Percentiles rank a stretch among this genome's conserved stretches.
phyloP scores from a whole-genome alignment of 2,113 vertebrate genomes.

The Morone saxatilis region DNA sequence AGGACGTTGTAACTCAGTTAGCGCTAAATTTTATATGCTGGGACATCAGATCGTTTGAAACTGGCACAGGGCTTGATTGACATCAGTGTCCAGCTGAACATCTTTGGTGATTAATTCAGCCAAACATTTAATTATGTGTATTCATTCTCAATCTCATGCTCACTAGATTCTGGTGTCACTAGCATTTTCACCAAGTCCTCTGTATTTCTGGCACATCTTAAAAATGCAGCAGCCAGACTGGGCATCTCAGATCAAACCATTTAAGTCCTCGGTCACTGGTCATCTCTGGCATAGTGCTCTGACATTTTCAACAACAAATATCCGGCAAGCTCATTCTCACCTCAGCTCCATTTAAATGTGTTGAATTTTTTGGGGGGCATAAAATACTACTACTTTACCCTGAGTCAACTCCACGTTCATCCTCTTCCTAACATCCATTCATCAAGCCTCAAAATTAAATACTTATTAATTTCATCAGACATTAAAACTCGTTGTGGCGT shows the following conservation, averaged over 20 bases:
- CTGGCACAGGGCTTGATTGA: too few relatives aligned
- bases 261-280: not conserved
- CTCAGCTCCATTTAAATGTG: not conserved
- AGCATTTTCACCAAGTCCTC: not conserved
- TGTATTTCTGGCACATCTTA: not conserved
- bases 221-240: not conserved
- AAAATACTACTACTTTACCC: not conserved
- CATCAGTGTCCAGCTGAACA: too few relatives aligned
- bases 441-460: not conserved
- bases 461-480: not conserved
- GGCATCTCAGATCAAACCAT: not conserved
- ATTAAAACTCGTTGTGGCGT: constrained; percentile 1
- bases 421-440: not conserved
- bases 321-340: not conserved
- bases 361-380: not conserved
- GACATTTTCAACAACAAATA: not conserved
- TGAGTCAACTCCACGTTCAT: not conserved
- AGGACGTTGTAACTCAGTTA: too few relatives aligned
- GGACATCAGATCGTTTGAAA: too few relatives aligned
- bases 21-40: too few relatives aligned
- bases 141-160: too few relatives aligned
- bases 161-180: not conserved
- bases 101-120: too few relatives aligned
- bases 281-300: not conserved
- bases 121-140: too few relatives aligned